Base-by-base conservation (phyloP, 2,888 invertebrate genomes). In the Aromia moschata region DNA sequence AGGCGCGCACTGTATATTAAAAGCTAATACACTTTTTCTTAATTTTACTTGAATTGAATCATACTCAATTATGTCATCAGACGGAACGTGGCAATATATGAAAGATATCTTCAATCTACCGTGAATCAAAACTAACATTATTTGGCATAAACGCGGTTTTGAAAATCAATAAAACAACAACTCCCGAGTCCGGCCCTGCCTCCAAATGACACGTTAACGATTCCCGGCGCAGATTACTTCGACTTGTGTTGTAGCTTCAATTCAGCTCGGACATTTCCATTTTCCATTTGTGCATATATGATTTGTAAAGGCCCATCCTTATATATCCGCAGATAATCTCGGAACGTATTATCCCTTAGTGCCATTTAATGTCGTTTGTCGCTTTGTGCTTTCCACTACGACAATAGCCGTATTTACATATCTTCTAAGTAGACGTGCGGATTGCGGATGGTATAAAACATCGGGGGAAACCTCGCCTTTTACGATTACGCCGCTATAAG, bases 311-410 rank as follows among this genome's bases (percentile, higher is more conserved):
- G 47, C 49, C 53, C 54, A 54, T 63, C 59, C 54, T 59, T 49
- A 58, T 58, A 64, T 56, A 62, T 64, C 59, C 57, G 33, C 47
- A 53, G 64, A 64, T 67, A 62, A 67, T 67, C 67, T 64, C 14
- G 53, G 43, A 62, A 66, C 64, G 51, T 65, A 67, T 68, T 68
- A 70, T 68, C 58, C 59, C 53, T 61, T 62, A 52, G 62, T 68
- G 64, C 66, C 65, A 64, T 68, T 70, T 65, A 68, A 63, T 67
- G 68, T 70, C 66, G 66, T 60, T 63, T 60, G 59, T 60, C 60
- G 68, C 68, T 70, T 70, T 70, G 70, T 68, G 65, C 64, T 58
- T 64, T 66, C 59, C 58, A 59, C 56, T 63, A 65, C 62, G 59
- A 62, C 56, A 59, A 60, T 51, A 53, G 59, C 52, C 58, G 56